Percentiles rank a stretch among this genome's conserved stretches.
These are phyloP conservation scores for Aldrovandia affinis DNA, from an alignment of 2,797 vertebrate species.

Conservation along the genomic window DNA sequence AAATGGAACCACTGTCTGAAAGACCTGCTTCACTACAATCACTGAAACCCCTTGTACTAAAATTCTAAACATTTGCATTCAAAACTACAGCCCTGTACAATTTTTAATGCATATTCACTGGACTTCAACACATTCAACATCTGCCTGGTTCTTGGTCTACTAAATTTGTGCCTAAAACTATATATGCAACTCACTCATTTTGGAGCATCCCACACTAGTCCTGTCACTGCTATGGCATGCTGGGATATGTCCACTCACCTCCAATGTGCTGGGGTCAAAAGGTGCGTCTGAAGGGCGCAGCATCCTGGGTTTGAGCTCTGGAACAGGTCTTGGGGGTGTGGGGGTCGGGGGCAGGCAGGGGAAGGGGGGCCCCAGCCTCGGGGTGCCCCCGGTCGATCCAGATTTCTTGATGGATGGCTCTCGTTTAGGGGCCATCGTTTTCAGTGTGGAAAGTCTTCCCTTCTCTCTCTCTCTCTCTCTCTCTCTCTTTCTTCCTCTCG, in stretches of 20 bases:
- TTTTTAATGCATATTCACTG: not conserved
- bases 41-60: not conserved
- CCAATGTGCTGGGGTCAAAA: slow-evolving; percentile 77
- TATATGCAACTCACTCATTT: not conserved
- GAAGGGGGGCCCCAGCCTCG: slow-evolving; percentile 75
- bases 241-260: slow-evolving; percentile 64
- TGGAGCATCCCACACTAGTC: not conserved
- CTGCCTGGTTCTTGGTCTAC: not conserved
- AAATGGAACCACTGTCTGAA: not conserved
- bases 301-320: slow-evolving; percentile 73
- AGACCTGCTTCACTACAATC: not conserved
- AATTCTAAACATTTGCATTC: not conserved
- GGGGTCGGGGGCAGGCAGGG: slow-evolving; percentile 62
- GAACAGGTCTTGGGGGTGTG: slow-evolving; percentile 57
- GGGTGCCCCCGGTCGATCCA: slow-evolving; percentile 63
- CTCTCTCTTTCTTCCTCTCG: too few relatives aligned
- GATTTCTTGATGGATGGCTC: slow-evolving; percentile 76
- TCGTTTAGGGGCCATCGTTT: slow-evolving; percentile 73
- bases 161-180: not conserved
- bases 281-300: slow-evolving; percentile 72
- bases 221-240: not conserved
- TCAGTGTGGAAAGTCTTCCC: slow-evolving; percentile 6
- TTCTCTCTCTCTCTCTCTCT: slow-evolving; percentile 26
- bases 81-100: not conserved
- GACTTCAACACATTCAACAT: not conserved